Base-by-base conservation (phyloP, 2,797 vertebrate species). In the Neopelma chrysocephalum region DNA sequence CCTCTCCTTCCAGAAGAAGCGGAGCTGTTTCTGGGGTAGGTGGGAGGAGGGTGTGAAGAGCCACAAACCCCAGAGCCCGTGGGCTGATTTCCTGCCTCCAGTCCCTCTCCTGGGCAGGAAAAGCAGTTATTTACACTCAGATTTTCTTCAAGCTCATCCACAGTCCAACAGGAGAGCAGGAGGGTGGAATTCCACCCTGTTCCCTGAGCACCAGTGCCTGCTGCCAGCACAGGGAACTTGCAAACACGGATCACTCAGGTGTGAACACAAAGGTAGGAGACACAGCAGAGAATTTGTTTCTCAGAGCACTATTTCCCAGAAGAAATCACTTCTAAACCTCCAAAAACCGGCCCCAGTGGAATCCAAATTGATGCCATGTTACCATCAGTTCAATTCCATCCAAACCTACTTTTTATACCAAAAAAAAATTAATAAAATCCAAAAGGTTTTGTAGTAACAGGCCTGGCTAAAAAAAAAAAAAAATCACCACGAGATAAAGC, bases 271-370 rank as follows among this genome's bases (percentile, higher is more conserved):
- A 29, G 27, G 27, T 0, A 2, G 65, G 27, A 31, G 13, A 5
- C 5, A 4, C 32, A 12, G 64, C 64, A n/a, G 53, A 4, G 0
- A 6, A 7, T 43, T n/a, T 10, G n/a, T 2, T 25, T 11, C 80
- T 36, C 1, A 15, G 5, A 34, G 10, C 3, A 3, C 7, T 3
- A 47, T 57, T 50, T 17, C 50, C 2, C 8, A 0, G 12, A 6
- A 42, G 10, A 23, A 43, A 66, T 14, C 23, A 0, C 54, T 57
- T 21, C 60, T 9, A 12, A 42, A 34, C 21, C 42, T 13, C 31
- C 18, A 5, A 20, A 27, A 43, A 4, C 4, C 9, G n/a, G 27
- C 26, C 25, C 64, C 45, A 3, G 8, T 43, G 21, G 27, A 51
- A 51, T 4, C 27, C 65, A 26, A 9, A 38, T 18, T 13, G 11